Percentiles rank a stretch among this genome's conserved stretches.
phyloP scores from a whole-genome alignment of 2,797 vertebrate species.

The Gallinago solitaria region DNA sequence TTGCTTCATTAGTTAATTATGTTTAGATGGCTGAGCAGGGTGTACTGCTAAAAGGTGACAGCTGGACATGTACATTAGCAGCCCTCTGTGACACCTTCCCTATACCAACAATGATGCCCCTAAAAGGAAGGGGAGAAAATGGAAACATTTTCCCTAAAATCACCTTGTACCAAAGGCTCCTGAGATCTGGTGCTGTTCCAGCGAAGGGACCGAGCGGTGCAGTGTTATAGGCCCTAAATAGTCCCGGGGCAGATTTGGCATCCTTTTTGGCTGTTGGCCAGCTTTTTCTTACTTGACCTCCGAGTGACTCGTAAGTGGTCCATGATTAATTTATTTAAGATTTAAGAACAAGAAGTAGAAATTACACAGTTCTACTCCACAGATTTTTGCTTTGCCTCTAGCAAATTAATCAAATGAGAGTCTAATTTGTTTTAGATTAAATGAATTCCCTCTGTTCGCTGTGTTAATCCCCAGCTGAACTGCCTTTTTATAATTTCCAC shows the following conservation, averaged over 20 bases:
- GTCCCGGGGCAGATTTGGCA: neutral
- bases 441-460: slow-evolving; percentile 26
- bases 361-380: slow-evolving; percentile 42
- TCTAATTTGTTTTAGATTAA: slow-evolving; percentile 58
- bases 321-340: slow-evolving; percentile 60
- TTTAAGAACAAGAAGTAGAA: slow-evolving; percentile 51
- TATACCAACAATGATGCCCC: neutral
- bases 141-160: neutral
- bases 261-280: slow-evolving; percentile 26
- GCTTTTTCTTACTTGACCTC: slow-evolving; percentile 45
- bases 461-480: slow-evolving; percentile 33
- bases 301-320: slow-evolving; percentile 24
- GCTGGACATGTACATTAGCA: neutral
- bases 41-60: neutral
- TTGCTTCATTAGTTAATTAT: neutral
- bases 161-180: neutral
- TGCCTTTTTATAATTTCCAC: slow-evolving; percentile 19
- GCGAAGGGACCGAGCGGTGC: neutral
- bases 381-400: slow-evolving; percentile 52
- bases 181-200: neutral
- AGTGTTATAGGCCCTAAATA: neutral
- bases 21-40: neutral
- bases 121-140: neutral
- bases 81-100: neutral
- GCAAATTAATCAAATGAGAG: slow-evolving; percentile 60